Evolutionary conservation across 2,113 vertebrate genomes (phyloP), one percentile per base, ranked within the genome.

Genomic region (Pangasianodon gigas): DNA sequence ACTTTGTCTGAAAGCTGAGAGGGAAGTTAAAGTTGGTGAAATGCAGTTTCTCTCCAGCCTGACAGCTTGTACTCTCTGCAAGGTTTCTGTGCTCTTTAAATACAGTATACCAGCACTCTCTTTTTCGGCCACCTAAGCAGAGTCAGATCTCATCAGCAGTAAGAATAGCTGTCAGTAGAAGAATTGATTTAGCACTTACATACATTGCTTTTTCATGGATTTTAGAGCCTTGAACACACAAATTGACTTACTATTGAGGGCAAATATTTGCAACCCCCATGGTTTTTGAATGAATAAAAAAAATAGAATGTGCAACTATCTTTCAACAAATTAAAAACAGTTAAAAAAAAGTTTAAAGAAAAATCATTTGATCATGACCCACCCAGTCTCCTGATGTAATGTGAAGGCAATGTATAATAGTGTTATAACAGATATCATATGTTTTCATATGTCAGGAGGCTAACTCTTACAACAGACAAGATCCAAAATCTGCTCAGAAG

Each of bases 171-270:
- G 85, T 81, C 37, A 37, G 82, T 71, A 88, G 88, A 74, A 81
- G 26, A 88, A 91, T 85, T 81, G 88, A 88, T 88, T 90, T 91
- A 85, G 60, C 85, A 69, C 85, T 89, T 62, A 48, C 13, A 21
- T 62, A 48, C 13, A 21, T 82, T 86, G 46, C 75, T 83, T 84
- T 46, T 46, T 54, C 8, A 54, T 65, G 62, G 84, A 84, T 88
- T 91, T 87, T 24, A 71, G 29, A 89, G 87, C 26, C 11, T n/a
- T 52, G 48, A 80, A 51, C 46, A 80, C 5, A n/a, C 5, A 51
- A 29, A 26, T 79, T 48, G 14, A 52, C 46, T 80, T 3, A 79
- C 10, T 16, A 79, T 29, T 52, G 77, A 16, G 13, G 77, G 46
- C 26, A n/a, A n/a, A 7, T 6, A 4, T 29, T 80, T n/a, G 75